Percentiles rank a stretch among this genome's conserved stretches.
These are phyloP conservation scores for Nerophis ophidion DNA, from an alignment of 2,113 vertebrate genomes.

Conservation along the genomic window DNA sequence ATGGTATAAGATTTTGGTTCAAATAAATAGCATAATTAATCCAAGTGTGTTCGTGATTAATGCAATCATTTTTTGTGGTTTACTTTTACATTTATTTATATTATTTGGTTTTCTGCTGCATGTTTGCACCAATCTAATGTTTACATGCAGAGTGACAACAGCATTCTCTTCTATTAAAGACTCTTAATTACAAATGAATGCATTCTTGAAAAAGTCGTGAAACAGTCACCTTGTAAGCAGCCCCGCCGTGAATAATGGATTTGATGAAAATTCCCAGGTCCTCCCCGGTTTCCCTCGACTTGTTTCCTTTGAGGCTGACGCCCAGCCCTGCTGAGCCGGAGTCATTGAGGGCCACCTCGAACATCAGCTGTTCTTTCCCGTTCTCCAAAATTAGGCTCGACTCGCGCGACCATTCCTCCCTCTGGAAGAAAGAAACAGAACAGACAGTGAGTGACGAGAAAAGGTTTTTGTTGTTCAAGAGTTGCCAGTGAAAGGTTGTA, in stretches of 20 bases:
- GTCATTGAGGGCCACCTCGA: conserved; percentile 93
- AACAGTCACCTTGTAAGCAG: conserved; percentile 85
- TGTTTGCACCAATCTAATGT: too few species aligned
- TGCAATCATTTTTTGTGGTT: too few species aligned
- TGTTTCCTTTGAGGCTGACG: conserved; percentile 95
- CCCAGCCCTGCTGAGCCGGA: conserved; percentile 92
- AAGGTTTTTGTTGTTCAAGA: too few species aligned
- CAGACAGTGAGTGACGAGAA: background rate
- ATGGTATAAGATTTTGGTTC: too few species aligned
- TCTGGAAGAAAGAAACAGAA: conserved; percentile 39
- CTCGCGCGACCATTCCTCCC: conserved; percentile 51
- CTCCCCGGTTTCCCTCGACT: conserved; percentile 87
- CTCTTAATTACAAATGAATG: background rate
- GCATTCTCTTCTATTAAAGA: too few species aligned
- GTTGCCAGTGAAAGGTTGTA: too few species aligned
- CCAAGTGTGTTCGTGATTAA: too few species aligned
- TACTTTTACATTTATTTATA: too few species aligned
- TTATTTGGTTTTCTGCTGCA: too few species aligned
- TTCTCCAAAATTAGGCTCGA: conserved; percentile 62
- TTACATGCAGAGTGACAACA: too few species aligned
- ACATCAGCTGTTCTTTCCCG: conserved; percentile 86
- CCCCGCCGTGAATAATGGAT: conserved; percentile 91
- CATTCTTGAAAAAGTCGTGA: background rate
- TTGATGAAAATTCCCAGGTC: conserved; percentile 98
- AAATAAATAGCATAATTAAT: too few species aligned